A percentile compares a stretch with the other conserved stretches of the same genome.
Evolutionary conservation across 2,797 vertebrate species (phyloP).

Genomic region (Rousettus madagascariensis): DNA sequence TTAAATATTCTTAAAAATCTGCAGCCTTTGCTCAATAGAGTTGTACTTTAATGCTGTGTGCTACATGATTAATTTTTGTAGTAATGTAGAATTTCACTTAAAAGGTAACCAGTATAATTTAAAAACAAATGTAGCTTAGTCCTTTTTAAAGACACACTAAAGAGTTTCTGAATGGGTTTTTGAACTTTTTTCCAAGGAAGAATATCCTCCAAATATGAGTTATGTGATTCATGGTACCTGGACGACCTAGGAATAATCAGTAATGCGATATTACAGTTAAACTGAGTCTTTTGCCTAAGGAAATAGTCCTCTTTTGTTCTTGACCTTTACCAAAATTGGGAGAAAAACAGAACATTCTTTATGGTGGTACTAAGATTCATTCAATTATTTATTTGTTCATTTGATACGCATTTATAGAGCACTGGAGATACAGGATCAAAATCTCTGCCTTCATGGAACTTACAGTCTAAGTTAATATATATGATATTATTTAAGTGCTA

Average conservation of each 20-base stretch:
- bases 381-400: neutral
- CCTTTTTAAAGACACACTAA: neutral
- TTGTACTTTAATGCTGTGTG: neutral
- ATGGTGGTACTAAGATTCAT: neutral
- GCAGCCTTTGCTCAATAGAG: neutral
- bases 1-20: neutral
- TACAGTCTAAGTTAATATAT: neutral
- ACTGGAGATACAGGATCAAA: neutral
- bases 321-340: neutral
- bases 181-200: neutral
- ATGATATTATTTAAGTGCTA: neutral
- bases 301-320: neutral
- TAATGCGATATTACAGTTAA: neutral
- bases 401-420: neutral
- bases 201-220: neutral
- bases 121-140: too few species aligned
- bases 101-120: neutral
- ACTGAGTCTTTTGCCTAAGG: neutral
- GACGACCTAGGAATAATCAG: neutral
- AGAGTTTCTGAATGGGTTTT: neutral
- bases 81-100: neutral
- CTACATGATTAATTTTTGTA: neutral
- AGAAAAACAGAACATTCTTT: neutral
- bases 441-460: neutral
- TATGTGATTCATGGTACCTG: neutral